Percentiles rank a stretch among this genome's conserved stretches.
Evolutionary conservation across 2,797 vertebrate genomes (phyloP).

Genomic region (Neoniphon sammara): DNA sequence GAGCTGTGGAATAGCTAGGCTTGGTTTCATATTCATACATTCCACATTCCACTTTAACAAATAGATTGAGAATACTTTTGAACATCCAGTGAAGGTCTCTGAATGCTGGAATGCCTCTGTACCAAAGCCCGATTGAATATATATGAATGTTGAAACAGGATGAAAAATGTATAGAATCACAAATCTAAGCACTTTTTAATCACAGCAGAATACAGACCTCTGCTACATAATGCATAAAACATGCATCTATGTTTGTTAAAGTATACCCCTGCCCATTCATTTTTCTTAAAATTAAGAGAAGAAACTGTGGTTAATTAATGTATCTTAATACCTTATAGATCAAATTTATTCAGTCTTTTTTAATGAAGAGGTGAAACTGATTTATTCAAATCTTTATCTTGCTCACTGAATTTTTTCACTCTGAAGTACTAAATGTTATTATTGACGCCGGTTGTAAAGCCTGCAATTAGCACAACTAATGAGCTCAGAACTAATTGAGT

Average conservation of each 20-base stretch:
- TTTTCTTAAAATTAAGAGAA: too few species aligned
- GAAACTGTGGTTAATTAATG: neutral
- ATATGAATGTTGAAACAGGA: constrained; percentile 1
- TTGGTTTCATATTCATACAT: too few species aligned
- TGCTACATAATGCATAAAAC: neutral
- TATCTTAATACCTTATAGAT: neutral
- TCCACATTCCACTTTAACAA: neutral
- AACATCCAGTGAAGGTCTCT: neutral
- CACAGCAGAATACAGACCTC: neutral
- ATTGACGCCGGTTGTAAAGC: too few species aligned
- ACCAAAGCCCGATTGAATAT: neutral
- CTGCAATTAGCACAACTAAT: too few species aligned
- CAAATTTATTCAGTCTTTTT: too few species aligned
- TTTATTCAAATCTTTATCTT: neutral
- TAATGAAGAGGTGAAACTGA: too few species aligned
- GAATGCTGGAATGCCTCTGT: neutral
- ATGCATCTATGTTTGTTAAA: too few species aligned
- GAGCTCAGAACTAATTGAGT: too few species aligned
- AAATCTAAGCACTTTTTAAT: neutral
- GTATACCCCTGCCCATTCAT: too few species aligned
- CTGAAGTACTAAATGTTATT: neutral
- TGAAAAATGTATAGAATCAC: neutral
- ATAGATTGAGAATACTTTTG: neutral
- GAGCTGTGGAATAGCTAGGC: too few species aligned
- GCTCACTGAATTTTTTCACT: neutral